phyloP scores from a whole-genome alignment of 2,888 invertebrate genomes.

The Nomada hirtipes region DNA sequence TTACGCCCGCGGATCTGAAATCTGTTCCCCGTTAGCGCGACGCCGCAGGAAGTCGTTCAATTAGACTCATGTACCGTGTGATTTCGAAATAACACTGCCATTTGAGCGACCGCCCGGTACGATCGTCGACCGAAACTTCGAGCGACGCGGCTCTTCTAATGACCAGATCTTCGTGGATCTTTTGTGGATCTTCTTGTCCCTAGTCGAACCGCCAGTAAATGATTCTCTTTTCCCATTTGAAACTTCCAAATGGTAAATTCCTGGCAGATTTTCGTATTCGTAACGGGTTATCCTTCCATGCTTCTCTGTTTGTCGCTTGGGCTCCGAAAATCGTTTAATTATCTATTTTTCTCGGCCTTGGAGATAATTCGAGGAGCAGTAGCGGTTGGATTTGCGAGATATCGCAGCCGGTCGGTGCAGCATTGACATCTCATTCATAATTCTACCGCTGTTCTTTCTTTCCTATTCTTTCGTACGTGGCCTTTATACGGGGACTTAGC shows the following conservation, averaged over 20 bases:
- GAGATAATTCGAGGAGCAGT: not conserved
- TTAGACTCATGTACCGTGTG: constrained; percentile 67
- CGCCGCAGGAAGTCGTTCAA: constrained; percentile 67
- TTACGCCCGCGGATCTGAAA: constrained; percentile 52
- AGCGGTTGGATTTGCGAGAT: not conserved
- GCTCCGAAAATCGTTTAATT: not conserved
- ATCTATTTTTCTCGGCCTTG: not conserved
- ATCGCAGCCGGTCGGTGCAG: not conserved
- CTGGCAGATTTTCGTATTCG: not conserved
- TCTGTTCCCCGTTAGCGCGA: constrained; percentile 67
- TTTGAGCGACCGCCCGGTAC: constrained; percentile 45
- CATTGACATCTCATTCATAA: constrained; percentile 5
- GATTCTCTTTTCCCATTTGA: constrained; percentile 16
- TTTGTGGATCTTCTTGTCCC: not conserved
- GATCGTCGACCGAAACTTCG: constrained; percentile 37
- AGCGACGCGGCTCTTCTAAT: constrained; percentile 33
- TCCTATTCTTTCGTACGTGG: not conserved
- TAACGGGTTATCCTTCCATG: not conserved
- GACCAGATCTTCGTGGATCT: not conserved
- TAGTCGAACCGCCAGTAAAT: constrained; percentile 9
- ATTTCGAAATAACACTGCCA: constrained; percentile 63
- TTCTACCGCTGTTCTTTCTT: constrained; percentile 10
- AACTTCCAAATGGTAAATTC: constrained; percentile 19
- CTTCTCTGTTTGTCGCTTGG: not conserved
- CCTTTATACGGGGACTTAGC: constrained; percentile 2